Evolutionary conservation across 1,140 invertebrate species (phyloP), one percentile per base, ranked within the genome.

Genomic region (Bicyclus anynana): DNA sequence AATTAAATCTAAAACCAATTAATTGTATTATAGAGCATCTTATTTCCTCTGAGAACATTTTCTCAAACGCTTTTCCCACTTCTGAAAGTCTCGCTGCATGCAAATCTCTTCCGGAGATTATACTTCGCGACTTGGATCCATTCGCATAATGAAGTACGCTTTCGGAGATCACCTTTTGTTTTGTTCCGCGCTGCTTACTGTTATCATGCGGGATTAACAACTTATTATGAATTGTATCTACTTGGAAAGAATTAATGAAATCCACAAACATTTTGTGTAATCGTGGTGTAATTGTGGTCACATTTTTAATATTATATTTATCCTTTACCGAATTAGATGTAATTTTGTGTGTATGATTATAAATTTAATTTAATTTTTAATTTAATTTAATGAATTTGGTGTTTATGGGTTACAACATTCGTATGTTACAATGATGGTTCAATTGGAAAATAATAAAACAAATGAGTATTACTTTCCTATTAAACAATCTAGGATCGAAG

Each of bases 101-200:
- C 75, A 74, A 78, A 80, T 80, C 44, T 49, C 40, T 46, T 40
- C 27, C 44, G 13, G 44, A 59, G 62, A 68, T 66, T 66, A 62
- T 59, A 49, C 57, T 29, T 44, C 40, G 53, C 64, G 56, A 67
- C 55, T 65, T 69, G 71, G 70, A 74, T 78, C 76, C 74, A 69
- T 65, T 65, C 69, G 65, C 62, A 64, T 72, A 78, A 78, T 72
- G 71, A 73, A 76, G 60, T 65, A 52, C 58, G 68, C 67, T 67
- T 69, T 59, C 62, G 62, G 66, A 65, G 57, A 69, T 72, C 52
- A 53, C 54, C 61, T 69, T 67, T 71, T 65, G 62, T 71, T 75
- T 65, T 62, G 62, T 61, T 61, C 13, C n/a, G 18, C 5, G 14
- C 18, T 27, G 46, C 46, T 62, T 62, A 67, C 59, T 48, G 35